phyloP scores from a whole-genome alignment of 2,888 invertebrate species.

The Lasioglossum pauxillum region DNA sequence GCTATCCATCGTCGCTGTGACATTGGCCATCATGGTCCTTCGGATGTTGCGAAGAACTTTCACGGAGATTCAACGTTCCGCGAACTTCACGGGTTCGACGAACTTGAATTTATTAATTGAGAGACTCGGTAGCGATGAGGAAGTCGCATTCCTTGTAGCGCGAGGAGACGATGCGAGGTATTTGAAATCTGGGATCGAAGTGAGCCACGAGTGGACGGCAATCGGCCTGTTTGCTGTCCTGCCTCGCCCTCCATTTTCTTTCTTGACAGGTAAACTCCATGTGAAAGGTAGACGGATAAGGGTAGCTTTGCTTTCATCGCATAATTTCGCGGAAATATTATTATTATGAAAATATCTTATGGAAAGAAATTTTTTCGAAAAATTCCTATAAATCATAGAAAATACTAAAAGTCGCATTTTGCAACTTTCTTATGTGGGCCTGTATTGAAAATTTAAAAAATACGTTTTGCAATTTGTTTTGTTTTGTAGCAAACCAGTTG shows the following conservation, averaged over 20 bases:
- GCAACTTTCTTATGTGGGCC: no score
- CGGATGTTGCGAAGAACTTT: not conserved
- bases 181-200: conserved; percentile 41
- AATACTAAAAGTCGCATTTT: no score
- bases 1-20: conserved; percentile 15
- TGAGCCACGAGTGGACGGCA: conserved; percentile 23
- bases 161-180: conserved; percentile 20
- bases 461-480: no score
- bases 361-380: no score
- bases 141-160: not conserved
- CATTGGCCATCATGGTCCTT: conserved; percentile 27
- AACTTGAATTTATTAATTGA: not conserved
- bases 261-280: not conserved
- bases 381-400: no score
- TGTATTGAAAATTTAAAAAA: no score
- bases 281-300: conserved; percentile 20
- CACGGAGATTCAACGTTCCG: no score
- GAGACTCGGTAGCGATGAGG: not conserved
- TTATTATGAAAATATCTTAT: no score
- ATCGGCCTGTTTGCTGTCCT: conserved; percentile 26
- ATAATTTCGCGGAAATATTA: not conserved
- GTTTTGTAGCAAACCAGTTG: no score
- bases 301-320: not conserved
- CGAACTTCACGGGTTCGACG: not conserved
- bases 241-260: conserved; percentile 35